These are phyloP conservation scores for Achroia grisella DNA, from an alignment of 1,140 invertebrate genomes.

Conservation along the genomic window DNA sequence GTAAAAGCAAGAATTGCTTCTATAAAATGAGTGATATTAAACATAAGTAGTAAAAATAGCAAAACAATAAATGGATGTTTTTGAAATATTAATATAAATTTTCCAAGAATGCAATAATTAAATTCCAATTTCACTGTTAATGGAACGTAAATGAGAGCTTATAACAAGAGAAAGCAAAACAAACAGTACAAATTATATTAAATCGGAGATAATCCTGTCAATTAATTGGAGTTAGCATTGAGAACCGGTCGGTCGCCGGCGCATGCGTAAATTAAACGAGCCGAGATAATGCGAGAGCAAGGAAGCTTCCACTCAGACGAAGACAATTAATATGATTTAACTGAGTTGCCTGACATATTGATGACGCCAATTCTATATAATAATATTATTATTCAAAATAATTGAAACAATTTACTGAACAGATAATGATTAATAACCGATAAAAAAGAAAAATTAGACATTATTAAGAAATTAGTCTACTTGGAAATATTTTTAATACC, in stretches of 20 bases:
- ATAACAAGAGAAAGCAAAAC: slow-evolving; percentile 48
- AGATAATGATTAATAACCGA: too few relatives aligned
- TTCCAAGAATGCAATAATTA: slow-evolving; percentile 17
- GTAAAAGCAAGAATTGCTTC: too few relatives aligned
- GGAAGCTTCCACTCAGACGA: slow-evolving; percentile 35
- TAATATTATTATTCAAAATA: too few relatives aligned
- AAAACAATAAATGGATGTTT: slow-evolving; percentile 5
- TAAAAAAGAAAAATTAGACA: too few relatives aligned
- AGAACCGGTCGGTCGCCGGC: slow-evolving; percentile 49
- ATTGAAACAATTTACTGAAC: too few relatives aligned
- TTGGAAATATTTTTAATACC: too few relatives aligned
- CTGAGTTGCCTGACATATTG: slow-evolving; percentile 15
- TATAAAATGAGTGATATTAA: too few relatives aligned
- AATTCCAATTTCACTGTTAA: slow-evolving; percentile 26
- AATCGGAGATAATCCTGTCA: slow-evolving; percentile 72
- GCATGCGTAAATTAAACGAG: slow-evolving; percentile 56
- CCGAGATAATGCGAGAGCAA: slow-evolving; percentile 44
- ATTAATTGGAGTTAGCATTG: slow-evolving; percentile 69
- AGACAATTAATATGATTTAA: slow-evolving; percentile 32
- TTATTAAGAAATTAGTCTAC: too few relatives aligned
- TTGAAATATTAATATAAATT: slow-evolving; percentile 1
- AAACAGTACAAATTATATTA: slow-evolving; percentile 70
- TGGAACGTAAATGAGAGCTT: slow-evolving; percentile 31
- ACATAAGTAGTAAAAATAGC: too few relatives aligned
- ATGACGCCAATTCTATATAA: neutral